Evolutionary conservation across 2,797 vertebrate species (phyloP), one percentile per base, ranked within the genome.

Genomic region (Novumbra hubbsi): DNA sequence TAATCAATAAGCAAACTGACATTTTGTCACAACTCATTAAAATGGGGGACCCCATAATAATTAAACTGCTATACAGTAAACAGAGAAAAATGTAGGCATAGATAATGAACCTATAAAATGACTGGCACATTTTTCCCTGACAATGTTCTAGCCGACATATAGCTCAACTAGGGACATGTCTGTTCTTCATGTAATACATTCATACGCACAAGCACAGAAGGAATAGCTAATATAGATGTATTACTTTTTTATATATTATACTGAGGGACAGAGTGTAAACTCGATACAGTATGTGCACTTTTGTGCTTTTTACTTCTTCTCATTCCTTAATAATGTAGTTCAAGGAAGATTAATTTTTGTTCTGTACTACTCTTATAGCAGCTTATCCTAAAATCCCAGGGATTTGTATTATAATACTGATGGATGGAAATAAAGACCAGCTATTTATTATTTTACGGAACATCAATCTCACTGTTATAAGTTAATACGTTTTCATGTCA

Each of bases 1-100:
- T 89, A 91, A 93, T 93, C 92, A 91, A 92, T 92, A 91, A 91
- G 90, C 84, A 86, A 50, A 28, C 48, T 70, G 82, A 70, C 27
- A 49, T 77, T 66, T 74, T 82, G 80, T 84, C 80, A 83, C 55
- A 76, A 68, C 76, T 77, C 73, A 77, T 84, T 78, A 88, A 80
- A 83, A 80, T 76, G n/a, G 63, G 63, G 81, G 79, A 80, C 60
- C 19, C 70, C 55, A 19, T 55, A 24, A 68, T 65, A 55, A 74
- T 67, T 41, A 55, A 48, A 41, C 21, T 27, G 11, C 52, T 30
- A 63, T 30, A 30, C 24, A 14, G 12, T 27, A 14, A 27, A 62
- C 57, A 62, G 27, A 16, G 27, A 27, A 28, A 66, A 66, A 17
- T 34, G 17, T 34, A 66, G 17, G 6, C 3, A 41, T 15, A 62